Evolutionary conservation across 2,888 invertebrate genomes (phyloP), one percentile per base, ranked within the genome.

Genomic region (Apamea monoglypha): DNA sequence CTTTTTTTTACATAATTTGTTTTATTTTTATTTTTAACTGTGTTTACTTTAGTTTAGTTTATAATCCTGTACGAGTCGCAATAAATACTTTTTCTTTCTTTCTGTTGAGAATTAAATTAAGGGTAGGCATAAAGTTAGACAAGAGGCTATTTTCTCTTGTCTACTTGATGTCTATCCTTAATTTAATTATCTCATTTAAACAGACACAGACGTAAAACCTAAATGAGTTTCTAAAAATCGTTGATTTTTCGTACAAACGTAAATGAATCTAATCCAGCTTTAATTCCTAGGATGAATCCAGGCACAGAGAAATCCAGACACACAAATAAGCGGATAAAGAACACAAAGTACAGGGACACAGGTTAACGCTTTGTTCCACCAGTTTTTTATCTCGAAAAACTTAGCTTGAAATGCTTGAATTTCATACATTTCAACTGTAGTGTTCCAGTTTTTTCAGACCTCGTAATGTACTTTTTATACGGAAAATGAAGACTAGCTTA

Each of bases 301-400:
- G 75, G 32, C 47, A 59, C 71, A 18, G 71, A 82, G 66, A 74
- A 80, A 85, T 83, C 82, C 74, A 72, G 71, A 74, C 74, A 78
- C 44, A 78, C 85, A 75, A 88, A 89, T 81, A 89, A 85, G 73
- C 70, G 76, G 78, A 83, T 81, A 83, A 85, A 88, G 68, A 71
- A 87, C 72, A 72, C 63, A 36, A 36, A 80, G 61, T 76, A 87
- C 73, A 71, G 70, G 44, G 44, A 76, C 50, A 72, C 84, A 79
- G 76, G 78, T 77, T 85, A 81, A 85, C 73, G 68, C 83, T 85
- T 82, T 80, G 74, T 80, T 53, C 72, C 82, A 87, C 82, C 82
- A 82, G 40, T 81, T 81, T 83, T 56, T 85, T 85, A 72, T 80
- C 83, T 78, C 61, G 69, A 67, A 76, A 82, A 82, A 76, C 74